A percentile compares a stretch with the other conserved stretches of the same genome.
phyloP scores from a whole-genome alignment of 2,797 vertebrate genomes.

The Botia almorhae region DNA sequence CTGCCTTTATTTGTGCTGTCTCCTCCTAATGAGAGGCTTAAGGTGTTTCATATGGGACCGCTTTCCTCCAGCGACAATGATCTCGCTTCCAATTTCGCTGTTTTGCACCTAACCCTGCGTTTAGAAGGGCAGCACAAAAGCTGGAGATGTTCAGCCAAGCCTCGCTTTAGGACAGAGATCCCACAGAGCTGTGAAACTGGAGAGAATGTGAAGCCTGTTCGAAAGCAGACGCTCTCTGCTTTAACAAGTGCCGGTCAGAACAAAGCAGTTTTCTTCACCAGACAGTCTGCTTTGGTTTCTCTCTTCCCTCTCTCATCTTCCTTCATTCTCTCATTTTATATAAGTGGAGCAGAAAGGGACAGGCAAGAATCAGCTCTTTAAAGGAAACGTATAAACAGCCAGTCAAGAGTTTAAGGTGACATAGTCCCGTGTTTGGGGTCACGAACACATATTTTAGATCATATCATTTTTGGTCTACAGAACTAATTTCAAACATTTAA shows the following conservation, averaged over 20 bases:
- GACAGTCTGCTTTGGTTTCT: slow-evolving; percentile 26
- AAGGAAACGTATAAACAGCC: background rate
- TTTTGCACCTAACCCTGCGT: slow-evolving; percentile 21
- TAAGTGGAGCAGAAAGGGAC: slow-evolving; percentile 29
- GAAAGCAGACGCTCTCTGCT: slow-evolving; percentile 31
- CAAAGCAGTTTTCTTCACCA: slow-evolving; percentile 19
- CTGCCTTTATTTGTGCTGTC: slow-evolving; percentile 29
- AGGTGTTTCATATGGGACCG: slow-evolving; percentile 42
- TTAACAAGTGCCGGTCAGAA: slow-evolving; percentile 42
- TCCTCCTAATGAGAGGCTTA: slow-evolving; percentile 37
- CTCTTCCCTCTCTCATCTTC: slow-evolving; percentile 25
- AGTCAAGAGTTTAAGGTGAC: background rate
- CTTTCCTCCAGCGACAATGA: slow-evolving; percentile 33
- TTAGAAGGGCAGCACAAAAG: slow-evolving; percentile 11
- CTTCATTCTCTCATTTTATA: slow-evolving; percentile 26
- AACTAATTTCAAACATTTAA: too few species aligned
- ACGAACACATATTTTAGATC: too few species aligned
- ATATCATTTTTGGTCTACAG: too few species aligned
- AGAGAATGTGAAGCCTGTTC: slow-evolving; percentile 44
- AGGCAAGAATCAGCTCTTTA: slow-evolving; percentile 24
- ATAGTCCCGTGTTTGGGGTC: too few species aligned
- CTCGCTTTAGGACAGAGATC: slow-evolving; percentile 30
- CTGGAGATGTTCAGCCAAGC: slow-evolving; percentile 8
- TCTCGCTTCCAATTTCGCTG: slow-evolving; percentile 31
- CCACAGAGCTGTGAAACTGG: slow-evolving; percentile 28